Evolutionary conservation across 2,113 vertebrate genomes (phyloP).

Genomic region (Taurulus bubalis): DNA sequence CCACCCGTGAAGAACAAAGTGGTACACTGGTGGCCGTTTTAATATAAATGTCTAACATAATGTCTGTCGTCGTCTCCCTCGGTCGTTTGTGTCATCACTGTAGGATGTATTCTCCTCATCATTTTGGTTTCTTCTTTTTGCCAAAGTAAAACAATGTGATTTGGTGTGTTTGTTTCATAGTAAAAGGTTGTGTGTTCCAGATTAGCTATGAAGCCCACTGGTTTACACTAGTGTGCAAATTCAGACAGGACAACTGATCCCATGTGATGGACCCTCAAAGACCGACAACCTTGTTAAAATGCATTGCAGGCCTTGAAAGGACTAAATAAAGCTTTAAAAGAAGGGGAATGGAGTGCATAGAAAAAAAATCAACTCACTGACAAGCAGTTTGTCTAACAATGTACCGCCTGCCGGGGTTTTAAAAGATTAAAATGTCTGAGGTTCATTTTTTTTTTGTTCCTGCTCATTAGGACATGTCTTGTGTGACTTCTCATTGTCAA

Average conservation of each 20-base stretch:
- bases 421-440: slow-evolving; percentile 81
- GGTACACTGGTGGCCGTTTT: background rate
- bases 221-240: background rate
- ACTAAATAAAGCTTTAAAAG: slow-evolving; percentile 74
- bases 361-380: slow-evolving; percentile 75
- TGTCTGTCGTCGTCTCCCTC: background rate
- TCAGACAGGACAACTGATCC: slow-evolving; percentile 70
- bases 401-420: slow-evolving; percentile 77
- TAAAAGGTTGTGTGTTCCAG: background rate
- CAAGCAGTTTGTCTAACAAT: slow-evolving; percentile 81
- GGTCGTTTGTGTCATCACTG: background rate
- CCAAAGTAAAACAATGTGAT: background rate
- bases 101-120: background rate
- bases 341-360: slow-evolving; percentile 32
- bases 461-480: slow-evolving; percentile 82
- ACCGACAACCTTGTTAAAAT: slow-evolving; percentile 76
- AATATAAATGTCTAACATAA: background rate
- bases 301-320: slow-evolving; percentile 59
- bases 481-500: slow-evolving; percentile 78
- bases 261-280: slow-evolving; percentile 72
- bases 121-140: background rate
- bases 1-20: background rate
- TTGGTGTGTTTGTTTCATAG: background rate
- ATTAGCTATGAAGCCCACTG: background rate
- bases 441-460: slow-evolving; percentile 71